phyloP scores from a whole-genome alignment of 2,888 invertebrate genomes.

The Scaptomyza tumidula region DNA sequence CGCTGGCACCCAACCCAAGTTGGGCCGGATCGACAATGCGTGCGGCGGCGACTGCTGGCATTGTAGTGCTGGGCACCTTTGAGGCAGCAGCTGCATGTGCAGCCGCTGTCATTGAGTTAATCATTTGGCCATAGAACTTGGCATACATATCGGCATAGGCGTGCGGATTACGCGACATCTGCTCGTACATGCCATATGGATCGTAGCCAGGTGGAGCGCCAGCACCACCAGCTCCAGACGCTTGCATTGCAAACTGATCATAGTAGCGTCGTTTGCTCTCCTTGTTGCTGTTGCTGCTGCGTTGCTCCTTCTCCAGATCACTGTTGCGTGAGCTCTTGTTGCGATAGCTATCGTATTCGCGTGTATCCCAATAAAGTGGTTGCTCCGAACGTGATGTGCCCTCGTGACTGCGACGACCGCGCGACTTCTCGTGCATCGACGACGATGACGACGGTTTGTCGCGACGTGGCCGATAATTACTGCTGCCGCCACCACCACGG shows the following conservation, averaged over 20 bases:
- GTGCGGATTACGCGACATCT: slow-evolving; percentile 60
- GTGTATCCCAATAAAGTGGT: slow-evolving; percentile 59
- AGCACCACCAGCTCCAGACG: slow-evolving; percentile 7
- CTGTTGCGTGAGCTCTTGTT: slow-evolving; percentile 83
- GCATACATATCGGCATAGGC: slow-evolving; percentile 69
- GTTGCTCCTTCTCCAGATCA: slow-evolving; percentile 80
- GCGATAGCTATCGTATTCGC: slow-evolving; percentile 83
- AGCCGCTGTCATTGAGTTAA: slow-evolving; percentile 64
- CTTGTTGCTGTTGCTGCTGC: slow-evolving; percentile 27
- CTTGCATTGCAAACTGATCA: slow-evolving; percentile 40
- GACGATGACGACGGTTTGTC: slow-evolving; percentile 60
- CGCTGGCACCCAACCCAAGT: slow-evolving; percentile 18
- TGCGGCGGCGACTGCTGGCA: slow-evolving; percentile 12
- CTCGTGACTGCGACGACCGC: slow-evolving; percentile 64
- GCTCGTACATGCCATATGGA: slow-evolving; percentile 66
- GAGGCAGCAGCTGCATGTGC: slow-evolving; percentile 39
- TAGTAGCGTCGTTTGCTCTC: slow-evolving; percentile 55
- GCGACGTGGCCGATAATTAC: slow-evolving; percentile 58
- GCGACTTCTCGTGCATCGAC: slow-evolving; percentile 56
- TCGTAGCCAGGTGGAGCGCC: slow-evolving; percentile 39
- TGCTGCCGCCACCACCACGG: slow-evolving; percentile 25
- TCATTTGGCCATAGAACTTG: slow-evolving; percentile 69
- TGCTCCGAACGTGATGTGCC: slow-evolving; percentile 51
- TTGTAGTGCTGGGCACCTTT: background rate
- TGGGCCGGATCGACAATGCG: slow-evolving; percentile 13